Conservation (phyloP, 2,113 vertebrate species). For the Eonycteris spelaea region DNA sequence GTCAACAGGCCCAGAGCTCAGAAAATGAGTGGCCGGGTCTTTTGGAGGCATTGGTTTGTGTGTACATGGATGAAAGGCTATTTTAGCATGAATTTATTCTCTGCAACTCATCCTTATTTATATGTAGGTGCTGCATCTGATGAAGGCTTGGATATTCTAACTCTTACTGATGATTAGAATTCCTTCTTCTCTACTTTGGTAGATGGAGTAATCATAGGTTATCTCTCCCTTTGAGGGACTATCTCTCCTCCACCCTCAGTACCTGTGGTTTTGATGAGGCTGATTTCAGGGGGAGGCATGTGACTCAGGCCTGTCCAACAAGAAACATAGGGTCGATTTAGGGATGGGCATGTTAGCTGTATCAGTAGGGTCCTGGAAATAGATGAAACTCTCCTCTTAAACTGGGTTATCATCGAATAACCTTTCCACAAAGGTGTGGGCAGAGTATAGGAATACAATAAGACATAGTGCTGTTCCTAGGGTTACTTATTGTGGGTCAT, state of each 20-base stretch:
- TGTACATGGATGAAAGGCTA: neutral
- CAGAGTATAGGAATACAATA: neutral
- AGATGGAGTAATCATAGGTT: neutral
- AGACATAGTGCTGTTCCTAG: neutral
- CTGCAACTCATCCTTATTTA: neutral
- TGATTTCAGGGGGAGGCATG: neutral
- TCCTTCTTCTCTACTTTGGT: slow-evolving; percentile 53
- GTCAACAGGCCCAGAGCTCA: slow-evolving; percentile 53
- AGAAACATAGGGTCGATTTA: slow-evolving; percentile 24
- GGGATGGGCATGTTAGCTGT: neutral
- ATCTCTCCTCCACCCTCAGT: neutral
- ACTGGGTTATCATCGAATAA: slow-evolving; percentile 18
- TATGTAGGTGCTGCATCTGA: slow-evolving; percentile 29
- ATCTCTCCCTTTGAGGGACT: neutral
- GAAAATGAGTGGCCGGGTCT: slow-evolving; percentile 50
- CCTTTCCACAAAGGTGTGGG: neutral
- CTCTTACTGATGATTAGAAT: slow-evolving; percentile 2
- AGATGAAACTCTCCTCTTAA: neutral
- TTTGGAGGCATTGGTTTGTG: slow-evolving; percentile 15
- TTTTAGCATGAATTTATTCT: slow-evolving; percentile 18
- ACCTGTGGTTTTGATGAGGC: neutral
- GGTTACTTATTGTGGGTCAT: neutral
- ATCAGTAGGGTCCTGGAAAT: neutral
- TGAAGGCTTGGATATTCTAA: neutral
- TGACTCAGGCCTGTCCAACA: neutral